Percentiles rank a stretch among this genome's conserved stretches.
Conservation (phyloP, 1,140 invertebrate species). For the Steinernema feltiae region DNA sequence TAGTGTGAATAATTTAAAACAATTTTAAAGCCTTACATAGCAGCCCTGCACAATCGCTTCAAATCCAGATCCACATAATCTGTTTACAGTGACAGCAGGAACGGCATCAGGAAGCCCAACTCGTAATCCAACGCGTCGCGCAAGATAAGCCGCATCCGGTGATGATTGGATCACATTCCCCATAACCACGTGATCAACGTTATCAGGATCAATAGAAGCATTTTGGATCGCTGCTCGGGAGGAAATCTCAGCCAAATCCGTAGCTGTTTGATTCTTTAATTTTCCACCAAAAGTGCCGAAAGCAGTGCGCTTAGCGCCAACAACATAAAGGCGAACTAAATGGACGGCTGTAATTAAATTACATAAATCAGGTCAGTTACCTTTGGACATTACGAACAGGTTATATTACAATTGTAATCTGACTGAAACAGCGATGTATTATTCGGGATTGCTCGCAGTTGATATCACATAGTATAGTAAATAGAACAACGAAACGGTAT, state of each 20-base stretch:
- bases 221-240: slow-evolving; percentile 74
- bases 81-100: slow-evolving; percentile 61
- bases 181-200: slow-evolving; percentile 66
- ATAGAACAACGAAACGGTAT: background rate
- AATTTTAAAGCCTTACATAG: background rate
- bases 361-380: too few species aligned
- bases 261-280: slow-evolving; percentile 74
- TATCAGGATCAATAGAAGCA: slow-evolving; percentile 71
- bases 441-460: too few species aligned
- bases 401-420: too few species aligned
- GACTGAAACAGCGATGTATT: too few species aligned
- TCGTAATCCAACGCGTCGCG: slow-evolving; percentile 77
- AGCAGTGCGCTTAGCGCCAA: slow-evolving; percentile 94
- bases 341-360: too few species aligned
- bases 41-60: slow-evolving; percentile 82
- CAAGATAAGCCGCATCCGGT: slow-evolving; percentile 76
- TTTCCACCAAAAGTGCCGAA: slow-evolving; percentile 92
- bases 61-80: slow-evolving; percentile 82
- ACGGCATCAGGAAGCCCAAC: slow-evolving; percentile 69
- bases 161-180: slow-evolving; percentile 65
- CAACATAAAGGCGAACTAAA: slow-evolving; percentile 70
- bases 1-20: too few species aligned
- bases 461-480: background rate
- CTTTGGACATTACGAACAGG: background rate
- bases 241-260: slow-evolving; percentile 72